Percentiles rank a stretch among this genome's conserved stretches.
Conservation (phyloP, 2,797 vertebrate species). For the Paramormyrops hopkinsi region DNA sequence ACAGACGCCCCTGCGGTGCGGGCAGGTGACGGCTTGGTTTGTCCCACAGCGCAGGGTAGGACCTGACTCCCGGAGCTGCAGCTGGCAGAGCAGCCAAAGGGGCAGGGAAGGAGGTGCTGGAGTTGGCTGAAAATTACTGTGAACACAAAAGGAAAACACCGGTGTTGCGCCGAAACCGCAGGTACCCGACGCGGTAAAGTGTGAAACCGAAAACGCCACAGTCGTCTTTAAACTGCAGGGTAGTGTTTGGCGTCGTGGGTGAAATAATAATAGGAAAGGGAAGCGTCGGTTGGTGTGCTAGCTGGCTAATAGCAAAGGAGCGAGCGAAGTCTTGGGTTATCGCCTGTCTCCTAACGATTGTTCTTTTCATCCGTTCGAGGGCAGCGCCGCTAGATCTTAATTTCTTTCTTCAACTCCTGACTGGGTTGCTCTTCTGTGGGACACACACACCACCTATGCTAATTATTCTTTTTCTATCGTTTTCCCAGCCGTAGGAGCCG, state of each 20-base stretch:
- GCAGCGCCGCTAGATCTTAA: background rate
- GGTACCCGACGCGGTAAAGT: background rate
- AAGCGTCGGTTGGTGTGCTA: constrained; percentile 17
- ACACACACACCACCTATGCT: background rate
- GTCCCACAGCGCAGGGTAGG: constrained; percentile 54
- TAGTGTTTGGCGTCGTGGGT: background rate
- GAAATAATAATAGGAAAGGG: background rate
- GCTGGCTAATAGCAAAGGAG: constrained; percentile 26
- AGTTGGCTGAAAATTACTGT: background rate
- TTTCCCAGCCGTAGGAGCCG: background rate
- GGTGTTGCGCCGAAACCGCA: background rate
- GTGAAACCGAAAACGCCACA: background rate
- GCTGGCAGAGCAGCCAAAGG: background rate
- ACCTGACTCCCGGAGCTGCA: background rate
- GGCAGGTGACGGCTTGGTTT: constrained; percentile 43
- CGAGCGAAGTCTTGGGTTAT: constrained; percentile 6
- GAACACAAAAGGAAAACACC: background rate
- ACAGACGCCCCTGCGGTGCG: background rate
- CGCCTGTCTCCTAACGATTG: too few species aligned
- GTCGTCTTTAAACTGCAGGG: background rate
- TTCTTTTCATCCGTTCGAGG: background rate
- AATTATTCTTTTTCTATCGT: background rate
- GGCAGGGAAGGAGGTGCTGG: background rate
- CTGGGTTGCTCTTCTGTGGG: background rate
- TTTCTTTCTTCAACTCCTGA: background rate